Base-by-base conservation (phyloP, 2,113 vertebrate species). In the Meriones unguiculatus region DNA sequence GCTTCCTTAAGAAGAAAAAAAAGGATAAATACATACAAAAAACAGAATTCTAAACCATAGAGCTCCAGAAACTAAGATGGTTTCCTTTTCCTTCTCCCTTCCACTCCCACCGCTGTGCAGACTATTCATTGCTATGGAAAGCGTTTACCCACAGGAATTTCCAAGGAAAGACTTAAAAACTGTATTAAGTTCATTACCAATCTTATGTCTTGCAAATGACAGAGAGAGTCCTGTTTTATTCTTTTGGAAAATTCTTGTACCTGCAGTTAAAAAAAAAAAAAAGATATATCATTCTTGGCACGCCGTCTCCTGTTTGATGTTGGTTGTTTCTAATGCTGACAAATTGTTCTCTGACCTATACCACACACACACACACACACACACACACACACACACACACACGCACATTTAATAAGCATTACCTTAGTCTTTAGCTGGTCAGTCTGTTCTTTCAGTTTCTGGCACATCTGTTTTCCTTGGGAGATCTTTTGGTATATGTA, bases 401-500 rank as follows among this genome's bases (percentile, higher is more conserved):
- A 46, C 73, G 50, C 9, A 46, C 38, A 76, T 38, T 84, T 17
- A 85, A 52, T 35, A 50, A 87, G 57, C 78, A 67, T 98, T 98
- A 99, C 99, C 98, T 99, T 99, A 91, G 98, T 97, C 98, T 97
- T 98, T 96, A 99, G 99, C 76, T 99, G 98, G 38, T 98, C 97
- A 59, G 99, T 99, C 96, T 99, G 98, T 94, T 99, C 98, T 96
- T 93, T 98, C 65, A 99, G 98, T 92, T 99, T 98, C 93, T 98
- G 95, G 59, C 99, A 99, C 98, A 99, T 99, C 96, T 97, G 98
- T 91, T 99, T 98, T n/a, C 99, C 99, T 6, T 99, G 98, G 94
- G 98, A 98, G 65, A 95, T 90, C 93, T 90, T 94, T 91, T 98
- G 97, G 72, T 97, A 91, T 92, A 97, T 94, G 52, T 82, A 50